These are phyloP conservation scores for Amiota communis DNA, from an alignment of 2,888 invertebrate genomes.

Conservation along the genomic window DNA sequence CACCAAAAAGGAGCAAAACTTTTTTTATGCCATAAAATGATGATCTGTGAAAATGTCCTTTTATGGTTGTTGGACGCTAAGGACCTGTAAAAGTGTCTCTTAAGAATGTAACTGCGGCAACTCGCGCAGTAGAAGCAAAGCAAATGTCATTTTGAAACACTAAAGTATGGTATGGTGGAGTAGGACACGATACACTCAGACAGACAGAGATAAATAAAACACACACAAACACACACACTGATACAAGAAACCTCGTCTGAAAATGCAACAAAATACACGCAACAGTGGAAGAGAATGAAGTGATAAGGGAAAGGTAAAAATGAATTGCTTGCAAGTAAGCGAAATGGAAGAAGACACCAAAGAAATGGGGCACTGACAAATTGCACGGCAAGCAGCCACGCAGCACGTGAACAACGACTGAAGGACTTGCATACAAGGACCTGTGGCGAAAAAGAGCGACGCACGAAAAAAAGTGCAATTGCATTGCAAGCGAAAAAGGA, in stretches of 20 bases:
- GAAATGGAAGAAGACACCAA: too few species aligned
- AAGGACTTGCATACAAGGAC: too few species aligned
- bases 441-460: not conserved
- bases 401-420: too few species aligned
- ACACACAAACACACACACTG: conserved; percentile 16
- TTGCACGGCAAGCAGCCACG: not conserved
- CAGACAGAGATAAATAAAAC: too few species aligned
- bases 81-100: conserved; percentile 56
- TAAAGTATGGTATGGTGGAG: conserved; percentile 7
- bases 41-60: conserved; percentile 61
- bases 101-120: conserved; percentile 46
- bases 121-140: not conserved
- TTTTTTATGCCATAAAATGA: conserved; percentile 52
- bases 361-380: too few species aligned
- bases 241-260: not conserved
- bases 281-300: conserved; percentile 5
- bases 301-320: not conserved
- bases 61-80: conserved; percentile 53
- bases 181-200: not conserved
- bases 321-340: too few species aligned
- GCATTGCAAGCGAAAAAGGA: conserved; percentile 7
- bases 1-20: conserved; percentile 28
- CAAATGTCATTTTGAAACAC: conserved; percentile 18
- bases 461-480: conserved; percentile 22
- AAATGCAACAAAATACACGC: not conserved